Base-by-base conservation (phyloP, 1,140 invertebrate species). In the Drosophila neocordata region DNA sequence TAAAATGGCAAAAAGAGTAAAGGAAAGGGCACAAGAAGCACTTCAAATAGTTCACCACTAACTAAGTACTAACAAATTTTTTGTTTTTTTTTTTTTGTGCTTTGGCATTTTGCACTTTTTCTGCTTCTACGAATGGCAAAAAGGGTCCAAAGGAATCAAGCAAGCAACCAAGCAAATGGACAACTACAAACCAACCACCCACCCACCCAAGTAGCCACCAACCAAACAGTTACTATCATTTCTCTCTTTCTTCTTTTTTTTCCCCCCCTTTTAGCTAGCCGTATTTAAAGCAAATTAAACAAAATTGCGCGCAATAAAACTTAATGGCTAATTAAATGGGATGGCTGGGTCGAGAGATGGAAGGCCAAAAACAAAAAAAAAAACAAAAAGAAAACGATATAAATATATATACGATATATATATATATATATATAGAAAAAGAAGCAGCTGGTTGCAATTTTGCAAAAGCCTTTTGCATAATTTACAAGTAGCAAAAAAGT, bases 271-370 rank as follows among this genome's bases (percentile, higher is more conserved):
- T n/a, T n/a, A n/a, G n/a, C n/a, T 56, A 53, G 53, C 79, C 83
- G 79, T 89, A 88, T 83, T 88, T 87, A 87, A 87, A 83, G 83
- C 83, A 87, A 87, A 87, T 87, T 87, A 87, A 87, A 88, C 83
- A 87, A 87, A 87, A 87, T 88, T 88, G 83, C 72, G 69, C 77
- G 83, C 83, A 87, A 87, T 87, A 87, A 87, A 87, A 87, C 83
- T 87, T 87, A 87, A 87, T 87, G 83, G 83, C 75, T 87, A 87
- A 87, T 87, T 87, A 87, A 87, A 87, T 87, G 82, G 83, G 75
- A 69, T 88, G 82, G 83, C 78, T 57, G 55, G 82, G 66, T 59
- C 81, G 64, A 52, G 55, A 35, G 38, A 60, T 48, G 52, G 65
- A 44, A 55, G 63, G 57, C 41, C 74, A 63, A 73, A 41, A 56